Evolutionary conservation across 1,140 invertebrate genomes (phyloP).

Genomic region (Bombus pascuorum): DNA sequence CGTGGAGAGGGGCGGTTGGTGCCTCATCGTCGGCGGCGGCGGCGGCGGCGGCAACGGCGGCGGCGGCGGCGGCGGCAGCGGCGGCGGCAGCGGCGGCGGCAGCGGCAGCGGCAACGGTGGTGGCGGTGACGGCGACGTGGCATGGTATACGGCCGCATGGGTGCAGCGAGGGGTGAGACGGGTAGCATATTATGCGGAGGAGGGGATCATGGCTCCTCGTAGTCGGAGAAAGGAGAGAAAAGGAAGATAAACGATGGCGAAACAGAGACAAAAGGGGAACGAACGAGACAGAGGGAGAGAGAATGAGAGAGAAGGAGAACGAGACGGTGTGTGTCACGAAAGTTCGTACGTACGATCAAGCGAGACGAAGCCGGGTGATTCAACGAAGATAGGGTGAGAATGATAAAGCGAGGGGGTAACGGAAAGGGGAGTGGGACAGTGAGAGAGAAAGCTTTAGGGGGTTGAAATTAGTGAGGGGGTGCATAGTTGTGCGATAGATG

Average conservation of each 20-base stretch:
- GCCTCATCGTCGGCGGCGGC: too few relatives aligned
- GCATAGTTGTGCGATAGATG: constrained; percentile 33
- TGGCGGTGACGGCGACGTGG: constrained; percentile 58
- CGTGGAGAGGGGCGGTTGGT: constrained; percentile 59
- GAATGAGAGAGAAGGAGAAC: neutral
- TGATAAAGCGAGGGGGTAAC: constrained; percentile 16
- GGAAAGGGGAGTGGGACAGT: neutral
- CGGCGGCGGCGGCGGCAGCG: constrained; percentile 16
- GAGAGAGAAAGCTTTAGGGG: constrained; percentile 11
- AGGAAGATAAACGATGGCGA: constrained; percentile 15
- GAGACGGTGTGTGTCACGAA: constrained; percentile 37
- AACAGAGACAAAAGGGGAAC: neutral
- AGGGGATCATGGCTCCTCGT: constrained; percentile 46
- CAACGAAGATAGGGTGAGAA: constrained; percentile 26
- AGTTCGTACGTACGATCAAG: constrained; percentile 29
- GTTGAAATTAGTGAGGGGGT: constrained; percentile 45
- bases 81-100: neutral
- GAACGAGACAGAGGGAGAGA: neutral
- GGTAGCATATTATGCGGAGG: constrained; percentile 30
- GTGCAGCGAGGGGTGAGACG: constrained; percentile 42
- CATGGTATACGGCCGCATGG: constrained; percentile 50
- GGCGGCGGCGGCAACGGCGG: too few relatives aligned
- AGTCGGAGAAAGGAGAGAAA: constrained; percentile 41
- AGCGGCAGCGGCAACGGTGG: constrained; percentile 14
- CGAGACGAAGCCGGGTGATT: constrained; percentile 31